Percentiles rank a stretch among this genome's conserved stretches.
These are phyloP conservation scores for Halocynthia aurantium DNA, from an alignment of 23 tunicate species.

Conservation along the genomic window DNA sequence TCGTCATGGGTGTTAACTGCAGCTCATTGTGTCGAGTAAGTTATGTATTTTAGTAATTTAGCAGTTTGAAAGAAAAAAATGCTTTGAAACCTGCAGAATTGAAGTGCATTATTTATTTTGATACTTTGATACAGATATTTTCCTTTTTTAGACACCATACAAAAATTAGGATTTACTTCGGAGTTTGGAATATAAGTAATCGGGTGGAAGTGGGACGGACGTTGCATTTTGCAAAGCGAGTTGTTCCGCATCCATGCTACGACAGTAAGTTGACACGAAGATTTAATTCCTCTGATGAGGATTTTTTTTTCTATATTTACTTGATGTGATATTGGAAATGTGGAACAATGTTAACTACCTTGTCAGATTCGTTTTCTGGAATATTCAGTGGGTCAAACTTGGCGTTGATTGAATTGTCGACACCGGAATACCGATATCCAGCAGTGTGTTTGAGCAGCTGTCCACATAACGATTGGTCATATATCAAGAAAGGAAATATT, in stretches of 20 bases:
- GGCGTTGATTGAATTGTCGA: not conserved
- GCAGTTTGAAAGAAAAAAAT: no score
- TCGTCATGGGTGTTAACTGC: conserved; percentile 1
- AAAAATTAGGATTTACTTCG: conserved; percentile 3
- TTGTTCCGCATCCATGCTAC: not conserved
- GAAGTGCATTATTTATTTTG: no score
- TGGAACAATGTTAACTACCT: not conserved
- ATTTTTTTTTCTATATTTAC: not conserved
- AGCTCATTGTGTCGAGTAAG: conserved; percentile 14
- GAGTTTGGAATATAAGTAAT: conserved; percentile 10
- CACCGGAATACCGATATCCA: not conserved
- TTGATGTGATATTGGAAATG: not conserved
- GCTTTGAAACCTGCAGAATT: no score
- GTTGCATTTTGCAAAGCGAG: not conserved
- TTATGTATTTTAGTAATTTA: not conserved
- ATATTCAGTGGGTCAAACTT: conserved; percentile 3
- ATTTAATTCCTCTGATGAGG: not conserved
- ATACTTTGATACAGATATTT: no score
- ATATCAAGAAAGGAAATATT: not conserved
- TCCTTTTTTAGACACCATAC: no score
- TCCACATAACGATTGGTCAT: not conserved
- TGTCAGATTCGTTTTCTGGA: not conserved
- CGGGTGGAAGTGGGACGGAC: conserved; percentile 10
- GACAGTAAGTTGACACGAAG: not conserved
- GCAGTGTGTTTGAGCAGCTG: not conserved